Evolutionary conservation across 1,140 invertebrate species (phyloP).

Genomic region (Listronotus oregonensis): DNA sequence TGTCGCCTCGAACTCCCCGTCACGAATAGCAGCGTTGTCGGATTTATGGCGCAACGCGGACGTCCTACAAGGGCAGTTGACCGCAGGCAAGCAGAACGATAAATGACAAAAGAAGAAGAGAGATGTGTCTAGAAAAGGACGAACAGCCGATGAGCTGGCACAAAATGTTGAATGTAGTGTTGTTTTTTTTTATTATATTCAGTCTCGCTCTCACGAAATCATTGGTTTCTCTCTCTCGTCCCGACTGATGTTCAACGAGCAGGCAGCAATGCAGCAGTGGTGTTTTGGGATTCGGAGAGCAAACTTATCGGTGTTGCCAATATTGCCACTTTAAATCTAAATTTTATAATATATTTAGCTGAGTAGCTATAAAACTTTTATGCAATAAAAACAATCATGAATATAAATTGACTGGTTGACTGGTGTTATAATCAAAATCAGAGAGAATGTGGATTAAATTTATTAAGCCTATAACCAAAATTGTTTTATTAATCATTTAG

Average conservation of each 20-base stretch:
- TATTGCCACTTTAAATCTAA: no score
- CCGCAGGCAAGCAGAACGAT: conserved; percentile 16
- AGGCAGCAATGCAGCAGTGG: background rate
- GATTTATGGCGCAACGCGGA: conserved; percentile 15
- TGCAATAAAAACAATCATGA: no score
- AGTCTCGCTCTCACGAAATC: conserved; percentile 6
- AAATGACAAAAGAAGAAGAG: background rate
- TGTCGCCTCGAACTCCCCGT: conserved; percentile 1
- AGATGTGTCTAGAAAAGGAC: conserved; percentile 10
- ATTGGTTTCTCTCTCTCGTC: background rate
- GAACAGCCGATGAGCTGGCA: conserved; percentile 27
- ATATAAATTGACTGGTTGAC: no score
- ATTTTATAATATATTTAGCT: no score
- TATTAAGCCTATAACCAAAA: no score
- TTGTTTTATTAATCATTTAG: no score
- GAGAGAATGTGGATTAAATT: no score
- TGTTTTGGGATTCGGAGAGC: background rate
- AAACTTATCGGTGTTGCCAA: no score
- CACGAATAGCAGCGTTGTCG: conserved; percentile 17
- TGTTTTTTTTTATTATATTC: conserved; percentile 33
- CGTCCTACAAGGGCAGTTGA: conserved; percentile 36
- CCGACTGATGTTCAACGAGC: background rate
- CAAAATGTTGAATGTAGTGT: conserved; percentile 31
- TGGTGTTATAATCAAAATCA: no score
- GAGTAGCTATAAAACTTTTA: no score